These are phyloP conservation scores for Pterostichus niger DNA, from an alignment of 2,888 invertebrate species.

Conservation along the genomic window DNA sequence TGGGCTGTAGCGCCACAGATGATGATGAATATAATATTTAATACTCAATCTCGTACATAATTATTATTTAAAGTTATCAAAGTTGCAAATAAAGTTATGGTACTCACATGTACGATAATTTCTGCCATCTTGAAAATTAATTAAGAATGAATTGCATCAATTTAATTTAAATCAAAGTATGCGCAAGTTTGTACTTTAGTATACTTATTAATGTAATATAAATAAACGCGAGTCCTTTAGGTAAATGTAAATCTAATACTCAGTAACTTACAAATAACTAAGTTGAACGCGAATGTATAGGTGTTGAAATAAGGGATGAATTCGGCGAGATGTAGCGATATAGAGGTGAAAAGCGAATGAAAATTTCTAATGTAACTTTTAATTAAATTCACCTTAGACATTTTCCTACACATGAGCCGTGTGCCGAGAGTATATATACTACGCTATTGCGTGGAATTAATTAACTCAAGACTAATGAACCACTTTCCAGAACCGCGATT, in stretches of 20 bases:
- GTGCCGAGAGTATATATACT: background rate
- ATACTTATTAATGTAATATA: constrained; percentile 2
- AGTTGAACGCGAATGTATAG: background rate
- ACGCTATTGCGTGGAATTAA: constrained; percentile 14
- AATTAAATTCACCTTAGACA: constrained; percentile 33
- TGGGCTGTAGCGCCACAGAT: too few relatives aligned
- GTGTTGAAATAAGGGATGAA: background rate
- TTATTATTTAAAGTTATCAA: background rate
- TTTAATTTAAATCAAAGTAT: background rate
- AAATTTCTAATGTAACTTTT: constrained; percentile 20
- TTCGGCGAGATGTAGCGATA: background rate
- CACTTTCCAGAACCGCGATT: constrained; percentile 32
- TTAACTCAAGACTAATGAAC: constrained; percentile 46
- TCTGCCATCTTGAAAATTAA: background rate
- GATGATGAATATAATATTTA: too few relatives aligned
- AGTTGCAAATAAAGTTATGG: background rate
- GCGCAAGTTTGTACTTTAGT: background rate
- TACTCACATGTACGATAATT: background rate
- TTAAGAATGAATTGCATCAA: background rate
- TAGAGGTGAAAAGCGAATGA: background rate
- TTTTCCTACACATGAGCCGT: constrained; percentile 4
- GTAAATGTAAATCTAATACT: constrained; percentile 3
- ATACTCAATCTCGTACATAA: too few relatives aligned
- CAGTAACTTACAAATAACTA: background rate
- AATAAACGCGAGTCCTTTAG: background rate